A percentile compares a stretch with the other conserved stretches of the same genome.
Conservation (phyloP, 2,888 invertebrate species). For the Epinotia bilunana region DNA sequence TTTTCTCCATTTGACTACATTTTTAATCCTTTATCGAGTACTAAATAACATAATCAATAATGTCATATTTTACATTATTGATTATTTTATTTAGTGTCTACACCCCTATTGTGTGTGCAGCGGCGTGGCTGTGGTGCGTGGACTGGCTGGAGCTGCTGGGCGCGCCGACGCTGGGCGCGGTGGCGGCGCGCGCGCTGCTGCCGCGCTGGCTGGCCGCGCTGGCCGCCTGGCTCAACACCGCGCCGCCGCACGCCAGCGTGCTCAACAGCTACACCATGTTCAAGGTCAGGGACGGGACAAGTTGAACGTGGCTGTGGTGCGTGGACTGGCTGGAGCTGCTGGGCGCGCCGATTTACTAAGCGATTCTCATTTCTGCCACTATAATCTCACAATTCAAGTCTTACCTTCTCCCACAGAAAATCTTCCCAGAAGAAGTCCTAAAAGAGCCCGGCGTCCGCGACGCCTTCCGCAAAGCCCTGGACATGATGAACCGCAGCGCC, state of each 20-base stretch:
- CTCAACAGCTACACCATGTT: constrained; percentile 84
- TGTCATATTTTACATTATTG: too few relatives aligned
- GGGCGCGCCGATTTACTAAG: too few relatives aligned
- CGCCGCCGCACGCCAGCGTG: constrained; percentile 95
- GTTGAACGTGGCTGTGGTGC: too few relatives aligned
- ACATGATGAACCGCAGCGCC: constrained; percentile 96
- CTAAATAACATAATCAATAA: too few relatives aligned
- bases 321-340: too few relatives aligned
- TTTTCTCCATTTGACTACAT: too few relatives aligned
- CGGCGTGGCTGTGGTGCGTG: constrained; percentile 94
- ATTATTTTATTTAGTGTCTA: too few relatives aligned
- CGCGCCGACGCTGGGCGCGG: constrained; percentile 88
- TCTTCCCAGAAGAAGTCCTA: constrained; percentile 77
- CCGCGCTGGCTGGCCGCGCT: constrained; percentile 95
- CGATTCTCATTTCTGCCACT: too few relatives aligned
- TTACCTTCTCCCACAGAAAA: constrained; percentile 62
- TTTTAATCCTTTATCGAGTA: too few relatives aligned
- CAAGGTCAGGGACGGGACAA: constrained; percentile 54
- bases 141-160: constrained; percentile 96
- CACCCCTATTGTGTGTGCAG: too few relatives aligned
- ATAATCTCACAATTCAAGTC: too few relatives aligned
- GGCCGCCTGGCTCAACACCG: constrained; percentile 95
- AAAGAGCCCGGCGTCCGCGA: constrained; percentile 84
- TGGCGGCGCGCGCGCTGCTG: constrained; percentile 95
- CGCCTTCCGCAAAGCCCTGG: constrained; percentile 94